Conservation (phyloP, 2,888 invertebrate genomes). For the Andricus curvator region DNA sequence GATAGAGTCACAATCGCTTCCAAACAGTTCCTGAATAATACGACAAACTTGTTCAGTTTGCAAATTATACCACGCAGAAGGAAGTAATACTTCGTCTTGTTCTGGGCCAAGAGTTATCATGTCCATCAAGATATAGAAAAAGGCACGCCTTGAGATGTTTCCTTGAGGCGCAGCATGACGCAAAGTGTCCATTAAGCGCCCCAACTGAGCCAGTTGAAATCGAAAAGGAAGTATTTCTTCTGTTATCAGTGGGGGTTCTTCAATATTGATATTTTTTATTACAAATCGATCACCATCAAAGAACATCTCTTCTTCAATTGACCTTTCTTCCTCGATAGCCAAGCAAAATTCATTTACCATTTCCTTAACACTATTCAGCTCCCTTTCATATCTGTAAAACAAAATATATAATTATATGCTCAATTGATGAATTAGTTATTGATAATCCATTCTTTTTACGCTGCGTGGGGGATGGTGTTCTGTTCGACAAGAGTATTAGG, state of each 20-base stretch:
- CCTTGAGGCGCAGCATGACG: constrained; percentile 76
- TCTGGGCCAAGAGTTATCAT: constrained; percentile 79
- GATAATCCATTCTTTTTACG: too few relatives aligned
- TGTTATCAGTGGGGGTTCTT: constrained; percentile 45
- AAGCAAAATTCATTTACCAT: constrained; percentile 66
- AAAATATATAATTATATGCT: constrained; percentile 77
- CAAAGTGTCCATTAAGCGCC: constrained; percentile 71
- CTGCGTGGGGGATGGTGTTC: too few relatives aligned
- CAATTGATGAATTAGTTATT: too few relatives aligned
- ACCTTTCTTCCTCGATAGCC: constrained; percentile 79
- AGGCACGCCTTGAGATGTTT: constrained; percentile 77
- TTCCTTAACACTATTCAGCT: constrained; percentile 73
- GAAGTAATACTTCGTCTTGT: constrained; percentile 75
- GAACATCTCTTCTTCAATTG: constrained; percentile 79
- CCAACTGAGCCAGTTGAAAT: constrained; percentile 67
- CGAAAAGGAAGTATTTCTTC: constrained; percentile 52
- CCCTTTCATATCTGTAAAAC: constrained; percentile 71
- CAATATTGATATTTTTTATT: constrained; percentile 58
- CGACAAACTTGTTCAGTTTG: constrained; percentile 78
- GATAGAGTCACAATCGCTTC: constrained; percentile 79
- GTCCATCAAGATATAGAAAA: constrained; percentile 80
- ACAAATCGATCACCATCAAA: constrained; percentile 79
- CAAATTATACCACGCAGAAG: constrained; percentile 76
- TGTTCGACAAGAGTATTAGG: too few relatives aligned
- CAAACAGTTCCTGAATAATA: constrained; percentile 80